Conservation (phyloP, 2,888 invertebrate species). For the Papilio protenor region DNA sequence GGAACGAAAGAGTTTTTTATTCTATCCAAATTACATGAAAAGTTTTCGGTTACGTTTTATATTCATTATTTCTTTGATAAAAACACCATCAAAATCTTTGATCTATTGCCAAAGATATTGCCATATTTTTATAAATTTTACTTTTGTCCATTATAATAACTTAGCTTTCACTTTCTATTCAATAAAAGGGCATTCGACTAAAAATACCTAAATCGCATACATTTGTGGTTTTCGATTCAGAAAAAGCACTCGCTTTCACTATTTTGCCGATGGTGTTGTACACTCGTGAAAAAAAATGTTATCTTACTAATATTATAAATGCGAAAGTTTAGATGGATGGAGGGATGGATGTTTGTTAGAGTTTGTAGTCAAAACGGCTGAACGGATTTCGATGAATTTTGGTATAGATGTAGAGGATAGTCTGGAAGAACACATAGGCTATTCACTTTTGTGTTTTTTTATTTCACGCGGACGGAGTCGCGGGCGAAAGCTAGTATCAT, state of each 20-base stretch:
- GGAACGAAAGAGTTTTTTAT: not conserved
- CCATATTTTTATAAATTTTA: conserved; percentile 19
- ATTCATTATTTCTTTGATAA: not conserved
- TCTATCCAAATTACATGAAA: not conserved
- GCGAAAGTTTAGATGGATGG: too few species aligned
- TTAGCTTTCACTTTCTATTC: conserved; percentile 31
- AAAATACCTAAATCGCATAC: conserved; percentile 36
- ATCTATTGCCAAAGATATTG: not conserved
- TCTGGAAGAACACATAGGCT: too few species aligned
- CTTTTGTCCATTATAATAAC: conserved; percentile 31
- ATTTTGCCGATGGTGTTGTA: conserved; percentile 32
- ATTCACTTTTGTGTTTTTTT: too few species aligned
- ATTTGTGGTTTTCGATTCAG: conserved; percentile 34
- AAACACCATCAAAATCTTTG: not conserved
- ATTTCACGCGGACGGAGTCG: too few species aligned
- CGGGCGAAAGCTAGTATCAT: too few species aligned
- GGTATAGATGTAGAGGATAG: too few species aligned
- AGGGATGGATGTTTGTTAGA: too few species aligned
- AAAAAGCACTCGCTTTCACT: conserved; percentile 42
- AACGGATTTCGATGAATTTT: too few species aligned
- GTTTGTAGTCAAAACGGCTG: too few species aligned
- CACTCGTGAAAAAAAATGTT: not conserved
- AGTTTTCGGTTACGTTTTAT: not conserved
- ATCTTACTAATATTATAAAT: too few species aligned
- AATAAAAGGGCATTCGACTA: conserved; percentile 35